Evolutionary conservation across 2,888 invertebrate genomes (phyloP).

Genomic region (Xylophagus ater): DNA sequence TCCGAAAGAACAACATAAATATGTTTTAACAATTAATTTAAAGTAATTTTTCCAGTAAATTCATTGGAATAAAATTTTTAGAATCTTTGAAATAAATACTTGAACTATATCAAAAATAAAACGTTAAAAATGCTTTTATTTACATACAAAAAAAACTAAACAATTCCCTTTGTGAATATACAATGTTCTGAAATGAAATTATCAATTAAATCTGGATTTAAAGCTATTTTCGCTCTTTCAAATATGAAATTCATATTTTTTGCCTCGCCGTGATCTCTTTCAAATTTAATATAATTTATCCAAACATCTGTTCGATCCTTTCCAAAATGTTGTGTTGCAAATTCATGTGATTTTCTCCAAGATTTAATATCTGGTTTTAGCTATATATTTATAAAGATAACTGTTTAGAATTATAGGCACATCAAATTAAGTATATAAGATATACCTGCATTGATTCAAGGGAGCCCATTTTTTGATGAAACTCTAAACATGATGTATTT

Average conservation of each 20-base stretch:
- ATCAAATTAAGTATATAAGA: constrained; percentile 20
- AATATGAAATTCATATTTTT: constrained; percentile 46
- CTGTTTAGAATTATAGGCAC: neutral
- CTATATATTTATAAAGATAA: constrained; percentile 16
- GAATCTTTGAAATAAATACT: neutral
- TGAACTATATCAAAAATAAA: constrained; percentile 1
- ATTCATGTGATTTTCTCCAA: constrained; percentile 50
- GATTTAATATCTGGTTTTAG: constrained; percentile 38
- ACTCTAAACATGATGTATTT: constrained; percentile 48
- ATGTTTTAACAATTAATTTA: neutral
- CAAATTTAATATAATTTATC: constrained; percentile 62
- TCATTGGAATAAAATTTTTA: neutral
- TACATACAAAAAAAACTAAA: no score
- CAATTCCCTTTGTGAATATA: constrained; percentile 18
- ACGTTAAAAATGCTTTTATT: neutral
- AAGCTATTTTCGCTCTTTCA: constrained; percentile 49
- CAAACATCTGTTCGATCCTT: constrained; percentile 53
- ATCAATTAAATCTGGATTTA: constrained; percentile 36
- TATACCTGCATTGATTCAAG: constrained; percentile 37
- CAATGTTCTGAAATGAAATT: constrained; percentile 24
- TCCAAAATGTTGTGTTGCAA: constrained; percentile 55
- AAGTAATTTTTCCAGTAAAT: neutral
- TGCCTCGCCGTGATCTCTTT: constrained; percentile 49
- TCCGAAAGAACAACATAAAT: constrained; percentile 32
- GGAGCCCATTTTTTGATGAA: constrained; percentile 50